Base-by-base conservation (phyloP, 2,888 invertebrate genomes). In the Thymelicus acteon region DNA sequence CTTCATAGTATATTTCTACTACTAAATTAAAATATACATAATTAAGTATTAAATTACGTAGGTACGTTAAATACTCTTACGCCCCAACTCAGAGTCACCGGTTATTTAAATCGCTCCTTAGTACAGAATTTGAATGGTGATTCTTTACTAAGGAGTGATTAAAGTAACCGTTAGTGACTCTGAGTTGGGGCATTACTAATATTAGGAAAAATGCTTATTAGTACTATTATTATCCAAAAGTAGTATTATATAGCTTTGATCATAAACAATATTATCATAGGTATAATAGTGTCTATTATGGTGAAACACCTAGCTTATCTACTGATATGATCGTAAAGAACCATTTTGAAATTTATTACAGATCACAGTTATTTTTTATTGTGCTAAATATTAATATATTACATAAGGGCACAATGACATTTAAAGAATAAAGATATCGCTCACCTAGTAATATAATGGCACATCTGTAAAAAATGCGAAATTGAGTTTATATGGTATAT, bases 341-440 rank as follows among this genome's bases (percentile, higher is more conserved):
- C 63, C 72, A 69, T 54, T 67, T 76, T 74, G 75, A 75, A 78
- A 77, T 78, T 78, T 82, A 76, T 73, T 78, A 80, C 79, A 83
- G 78, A 87, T 87, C 87, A 88, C 87, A 88, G 86, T 82, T 79
- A 73, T 71, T 57, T 75, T 82, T 82, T 82, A 80, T 79, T 87
- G 83, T 86, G 86, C 84, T 83, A 81, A 85, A 83, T 78, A 57
- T 57, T 37, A 76, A 80, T 78, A 76, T 77, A 71, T 73, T 68
- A 79, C 78, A 77, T 80, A 79, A 79, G 79, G 78, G 75, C 64
- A 65, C 40, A 64, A 49, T 40, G 15, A 10, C 31, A 57, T 70
- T 39, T 31, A 57, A 7, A 24, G 24, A 19, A 48, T 15, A 57
- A 7, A 24, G 24, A 19, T n/a, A n/a, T n/a, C n/a, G n/a, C n/a